A percentile compares a stretch with the other conserved stretches of the same genome.
These are phyloP conservation scores for Peromyscus californicus DNA, from an alignment of 2,113 vertebrate species.

Conservation along the genomic window DNA sequence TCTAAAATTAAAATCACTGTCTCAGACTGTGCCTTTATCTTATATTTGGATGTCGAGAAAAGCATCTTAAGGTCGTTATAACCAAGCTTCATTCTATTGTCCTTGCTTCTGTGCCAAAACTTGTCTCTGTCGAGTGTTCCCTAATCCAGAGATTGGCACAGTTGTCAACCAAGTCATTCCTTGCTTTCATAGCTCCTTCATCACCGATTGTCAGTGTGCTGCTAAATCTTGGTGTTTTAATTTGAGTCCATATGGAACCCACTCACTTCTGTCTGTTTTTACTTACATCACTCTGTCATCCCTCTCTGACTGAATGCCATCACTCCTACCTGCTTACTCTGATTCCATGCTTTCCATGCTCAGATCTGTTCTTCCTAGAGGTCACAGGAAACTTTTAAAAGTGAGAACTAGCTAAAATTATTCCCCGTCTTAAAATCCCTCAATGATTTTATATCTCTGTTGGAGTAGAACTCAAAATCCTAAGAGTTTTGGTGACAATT, in stretches of 20 bases:
- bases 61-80: neutral
- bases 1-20: neutral
- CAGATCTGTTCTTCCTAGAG: conserved; percentile 28
- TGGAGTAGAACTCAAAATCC: neutral
- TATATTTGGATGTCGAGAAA: neutral
- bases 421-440: neutral
- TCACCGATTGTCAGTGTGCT: neutral
- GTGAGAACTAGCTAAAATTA: conserved; percentile 12
- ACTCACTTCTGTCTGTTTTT: neutral
- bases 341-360: neutral
- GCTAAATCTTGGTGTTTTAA: conserved; percentile 18
- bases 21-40: neutral
- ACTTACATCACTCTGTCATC: neutral
- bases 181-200: neutral
- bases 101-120: neutral
- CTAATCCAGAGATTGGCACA: neutral
- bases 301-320: neutral
- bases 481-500: neutral
- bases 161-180: neutral
- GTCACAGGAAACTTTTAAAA: conserved; percentile 27
- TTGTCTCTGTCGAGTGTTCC: neutral
- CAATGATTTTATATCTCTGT: neutral
- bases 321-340: neutral
- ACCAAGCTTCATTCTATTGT: conserved; percentile 19
- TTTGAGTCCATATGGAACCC: neutral